phyloP scores from a whole-genome alignment of 2,797 vertebrate species.

The Gadopsis bispinosus region DNA sequence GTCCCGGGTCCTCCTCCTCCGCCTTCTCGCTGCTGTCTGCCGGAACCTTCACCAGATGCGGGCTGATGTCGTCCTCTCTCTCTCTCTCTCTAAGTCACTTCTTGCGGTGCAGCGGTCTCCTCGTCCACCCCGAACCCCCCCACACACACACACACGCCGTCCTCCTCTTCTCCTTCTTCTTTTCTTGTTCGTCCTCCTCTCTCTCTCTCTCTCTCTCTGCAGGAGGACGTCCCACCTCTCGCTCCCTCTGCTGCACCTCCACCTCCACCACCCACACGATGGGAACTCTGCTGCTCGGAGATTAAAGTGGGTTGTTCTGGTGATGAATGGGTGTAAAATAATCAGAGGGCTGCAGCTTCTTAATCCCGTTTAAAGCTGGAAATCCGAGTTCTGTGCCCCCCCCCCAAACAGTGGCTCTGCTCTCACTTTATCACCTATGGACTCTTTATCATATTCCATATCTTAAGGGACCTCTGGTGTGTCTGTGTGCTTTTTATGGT shows the following conservation, averaged over 20 bases:
- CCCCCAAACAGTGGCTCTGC: background rate
- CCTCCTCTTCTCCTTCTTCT: background rate
- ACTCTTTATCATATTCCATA: background rate
- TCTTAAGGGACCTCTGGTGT: background rate
- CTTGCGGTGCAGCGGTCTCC: constrained; percentile 29
- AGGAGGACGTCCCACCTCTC: constrained; percentile 71
- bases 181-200: constrained; percentile 18
- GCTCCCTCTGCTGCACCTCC: constrained; percentile 17
- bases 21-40: constrained; percentile 24
- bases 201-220: constrained; percentile 33
- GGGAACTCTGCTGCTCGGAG: constrained; percentile 27
- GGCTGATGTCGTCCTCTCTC: constrained; percentile 3
- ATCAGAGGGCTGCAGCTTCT: constrained; percentile 19
- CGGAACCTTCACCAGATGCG: background rate
- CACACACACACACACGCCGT: background rate
- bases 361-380: constrained; percentile 42
- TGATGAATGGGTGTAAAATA: constrained; percentile 13
- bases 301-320: constrained; percentile 36
- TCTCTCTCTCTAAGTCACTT: constrained; percentile 60
- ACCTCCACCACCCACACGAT: constrained; percentile 27
- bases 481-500: background rate
- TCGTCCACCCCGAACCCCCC: constrained; percentile 10
- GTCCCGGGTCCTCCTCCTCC: too few species aligned
- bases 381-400: too few species aligned
- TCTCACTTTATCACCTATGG: background rate